These are phyloP conservation scores for Riptortus pedestris DNA, from an alignment of 1,140 invertebrate genomes.

Conservation along the genomic window DNA sequence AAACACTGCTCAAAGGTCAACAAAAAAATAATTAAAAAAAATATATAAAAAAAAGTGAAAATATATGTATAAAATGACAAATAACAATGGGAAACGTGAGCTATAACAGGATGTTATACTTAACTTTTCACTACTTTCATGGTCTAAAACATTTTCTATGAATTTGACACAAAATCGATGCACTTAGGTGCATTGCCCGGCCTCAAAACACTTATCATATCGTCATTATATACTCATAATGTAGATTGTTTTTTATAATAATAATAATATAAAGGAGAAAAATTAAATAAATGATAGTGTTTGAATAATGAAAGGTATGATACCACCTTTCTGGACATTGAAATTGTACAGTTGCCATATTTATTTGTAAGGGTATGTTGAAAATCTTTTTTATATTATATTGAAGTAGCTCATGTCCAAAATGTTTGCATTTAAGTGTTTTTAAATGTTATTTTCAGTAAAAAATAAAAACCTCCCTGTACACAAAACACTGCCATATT, in stretches of 20 bases:
- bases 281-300: slow-evolving; percentile 2
- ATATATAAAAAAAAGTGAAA: background rate
- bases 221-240: slow-evolving; percentile 15
- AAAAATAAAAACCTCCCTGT: slow-evolving; percentile 7
- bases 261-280: background rate
- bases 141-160: slow-evolving; percentile 13
- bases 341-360: slow-evolving; percentile 14
- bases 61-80: slow-evolving; percentile 5
- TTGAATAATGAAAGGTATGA: slow-evolving; percentile 5
- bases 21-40: slow-evolving; percentile 5
- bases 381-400: slow-evolving; percentile 16
- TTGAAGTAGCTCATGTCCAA: slow-evolving; percentile 16
- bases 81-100: background rate
- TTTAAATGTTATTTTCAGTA: slow-evolving; percentile 19
- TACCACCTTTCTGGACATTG: slow-evolving; percentile 1
- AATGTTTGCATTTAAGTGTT: slow-evolving; percentile 18
- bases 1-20: slow-evolving; percentile 11
- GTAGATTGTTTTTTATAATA: slow-evolving; percentile 16
- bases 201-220: slow-evolving; percentile 17
- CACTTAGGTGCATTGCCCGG: slow-evolving; percentile 5
- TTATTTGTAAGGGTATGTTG: slow-evolving; percentile 17
- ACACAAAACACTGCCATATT: slow-evolving; percentile 16
- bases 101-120: slow-evolving; percentile 1
- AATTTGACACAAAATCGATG: slow-evolving; percentile 5
- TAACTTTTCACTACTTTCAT: slow-evolving; percentile 13